Evolutionary conservation across 2,888 invertebrate genomes (phyloP).

Genomic region (Euphydryas editha): DNA sequence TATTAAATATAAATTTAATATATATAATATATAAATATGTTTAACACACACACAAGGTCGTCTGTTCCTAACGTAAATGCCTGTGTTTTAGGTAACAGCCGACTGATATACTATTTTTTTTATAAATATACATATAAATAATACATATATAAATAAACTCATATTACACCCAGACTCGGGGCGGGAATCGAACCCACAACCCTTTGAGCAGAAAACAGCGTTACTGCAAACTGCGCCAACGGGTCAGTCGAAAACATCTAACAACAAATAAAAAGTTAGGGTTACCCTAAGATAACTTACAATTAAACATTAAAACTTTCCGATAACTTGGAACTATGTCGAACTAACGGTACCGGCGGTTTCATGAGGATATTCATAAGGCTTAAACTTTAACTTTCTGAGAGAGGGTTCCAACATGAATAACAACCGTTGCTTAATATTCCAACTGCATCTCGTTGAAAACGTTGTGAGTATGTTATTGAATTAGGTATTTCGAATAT

Average conservation of each 20-base stretch:
- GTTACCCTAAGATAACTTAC: not conserved
- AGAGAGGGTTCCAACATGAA: slow-evolving; percentile 13
- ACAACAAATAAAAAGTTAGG: not conserved
- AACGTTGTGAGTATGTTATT: not conserved
- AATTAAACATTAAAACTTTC: slow-evolving; percentile 2
- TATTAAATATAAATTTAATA: too few species aligned
- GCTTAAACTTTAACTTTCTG: slow-evolving; percentile 14
- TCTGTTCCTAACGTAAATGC: too few species aligned
- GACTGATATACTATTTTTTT: too few species aligned
- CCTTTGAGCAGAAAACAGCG: too few species aligned
- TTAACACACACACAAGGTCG: too few species aligned
- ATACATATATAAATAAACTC: too few species aligned
- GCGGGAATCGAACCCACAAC: too few species aligned
- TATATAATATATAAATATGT: too few species aligned
- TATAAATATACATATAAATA: too few species aligned
- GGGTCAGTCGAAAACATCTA: not conserved
- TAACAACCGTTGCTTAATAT: slow-evolving; percentile 13
- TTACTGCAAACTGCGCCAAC: too few species aligned
- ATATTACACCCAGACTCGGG: too few species aligned
- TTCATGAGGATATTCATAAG: slow-evolving; percentile 12
- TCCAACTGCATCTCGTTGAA: not conserved
- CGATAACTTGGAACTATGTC: slow-evolving; percentile 13
- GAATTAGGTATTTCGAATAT: not conserved
- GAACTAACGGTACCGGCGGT: slow-evolving; percentile 9
- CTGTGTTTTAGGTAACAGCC: too few species aligned